Evolutionary conservation across 2,113 vertebrate species (phyloP), one percentile per base, ranked within the genome.

Genomic region (Saiga tatarica): DNA sequence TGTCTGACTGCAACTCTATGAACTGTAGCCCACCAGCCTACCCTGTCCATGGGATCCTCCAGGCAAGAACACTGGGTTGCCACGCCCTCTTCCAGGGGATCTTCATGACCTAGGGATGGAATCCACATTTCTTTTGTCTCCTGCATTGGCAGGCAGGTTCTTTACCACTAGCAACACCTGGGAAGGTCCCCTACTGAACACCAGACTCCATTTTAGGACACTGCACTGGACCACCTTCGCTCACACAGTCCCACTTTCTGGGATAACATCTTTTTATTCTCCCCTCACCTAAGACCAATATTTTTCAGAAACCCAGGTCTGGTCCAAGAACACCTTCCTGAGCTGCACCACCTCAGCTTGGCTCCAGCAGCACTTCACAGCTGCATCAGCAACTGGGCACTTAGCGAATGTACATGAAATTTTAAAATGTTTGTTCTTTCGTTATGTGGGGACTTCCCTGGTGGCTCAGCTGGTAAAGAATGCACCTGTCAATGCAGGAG

Each of bases 331-430:
- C 1, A 0, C 25, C 39, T 78, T 47, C 42, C 74, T 28, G 74
- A 76, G 36, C 36, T 26, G 71, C 71, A 30, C 42, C 25, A 8
- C 74, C 42, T 47, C 14, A 78, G 42, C 42, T 25, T 2, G 23
- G 39, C 42, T 28, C 42, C 42, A 5, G 74, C 25, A 45, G 74
- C 39, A 45, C 23, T 76, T 45, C 23, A 10, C 10, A 2, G 11
- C 47, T n/a, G 47, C 28, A n/a, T 21, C 52, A 52, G 30, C 47
- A 82, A 4, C 2, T n/a, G 47, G 79, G 19, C 47, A 53, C 79
- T n/a, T n/a, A 14, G 79, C 0, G 3, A 82, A n/a, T n/a, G 47
- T 7, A n/a, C 6, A 0, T n/a, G 47, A 53, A 23, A 82, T n/a
- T 53, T 82, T 14, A 23, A 82, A 23, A n/a, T 23, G 33, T n/a